Evolutionary conservation across 2,888 invertebrate species (phyloP).

Genomic region (Stenodema calcarata): DNA sequence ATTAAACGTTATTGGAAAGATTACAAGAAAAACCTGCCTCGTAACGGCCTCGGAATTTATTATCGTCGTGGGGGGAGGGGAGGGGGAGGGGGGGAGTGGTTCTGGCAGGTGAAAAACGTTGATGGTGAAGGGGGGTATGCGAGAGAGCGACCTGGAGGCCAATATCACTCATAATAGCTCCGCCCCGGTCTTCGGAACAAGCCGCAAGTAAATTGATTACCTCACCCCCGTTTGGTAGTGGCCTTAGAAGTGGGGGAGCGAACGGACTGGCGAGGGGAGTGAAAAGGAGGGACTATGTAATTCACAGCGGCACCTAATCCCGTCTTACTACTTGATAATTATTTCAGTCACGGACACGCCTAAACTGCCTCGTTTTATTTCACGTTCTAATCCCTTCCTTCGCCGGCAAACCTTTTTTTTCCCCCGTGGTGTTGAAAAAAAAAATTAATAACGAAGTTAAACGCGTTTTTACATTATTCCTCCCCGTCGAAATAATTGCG

Average conservation of each 20-base stretch:
- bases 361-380: conserved; percentile 32
- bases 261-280: not conserved
- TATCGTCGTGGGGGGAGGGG: not conserved
- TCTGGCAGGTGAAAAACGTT: not conserved
- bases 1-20: conserved; percentile 2
- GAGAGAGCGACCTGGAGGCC: not conserved
- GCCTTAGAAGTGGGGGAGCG: not conserved
- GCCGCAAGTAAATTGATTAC: conserved; percentile 29
- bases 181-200: not conserved
- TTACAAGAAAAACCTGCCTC: conserved; percentile 4
- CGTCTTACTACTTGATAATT: conserved; percentile 26
- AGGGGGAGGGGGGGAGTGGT: not conserved
- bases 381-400: conserved; percentile 12
- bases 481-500: not conserved
- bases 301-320: conserved; percentile 26
- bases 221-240: not conserved
- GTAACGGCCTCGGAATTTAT: conserved; percentile 15
- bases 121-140: not conserved
- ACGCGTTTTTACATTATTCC: not conserved
- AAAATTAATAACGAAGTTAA: not conserved
- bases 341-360: conserved; percentile 30
- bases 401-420: not conserved
- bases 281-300: not conserved
- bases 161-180: conserved; percentile 29
- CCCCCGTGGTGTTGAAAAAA: not conserved